Evolutionary conservation across 2,797 vertebrate genomes (phyloP), one percentile per base, ranked within the genome.

Genomic region (Lagocephalus sceleratus): DNA sequence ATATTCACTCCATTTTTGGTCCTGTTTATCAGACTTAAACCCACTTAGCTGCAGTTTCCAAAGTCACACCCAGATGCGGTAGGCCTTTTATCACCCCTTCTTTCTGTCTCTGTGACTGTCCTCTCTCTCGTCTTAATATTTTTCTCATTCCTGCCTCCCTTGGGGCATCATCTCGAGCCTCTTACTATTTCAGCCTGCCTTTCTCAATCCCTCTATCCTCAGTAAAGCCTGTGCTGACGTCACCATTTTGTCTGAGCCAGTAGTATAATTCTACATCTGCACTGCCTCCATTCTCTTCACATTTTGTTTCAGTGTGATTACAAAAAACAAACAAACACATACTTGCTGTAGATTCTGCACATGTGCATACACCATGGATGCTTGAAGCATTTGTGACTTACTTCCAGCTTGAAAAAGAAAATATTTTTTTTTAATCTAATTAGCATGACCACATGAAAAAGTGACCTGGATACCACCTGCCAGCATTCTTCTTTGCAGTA

Each of bases 371-470:
- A n/a, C n/a, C n/a, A n/a, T n/a, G n/a, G n/a, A n/a, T n/a, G n/a
- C n/a, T n/a, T n/a, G n/a, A n/a, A n/a, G n/a, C n/a, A n/a, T n/a
- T n/a, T n/a, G n/a, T n/a, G n/a, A n/a, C n/a, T n/a, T n/a, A n/a
- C n/a, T n/a, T n/a, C n/a, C n/a, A n/a, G n/a, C n/a, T n/a, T n/a
- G n/a, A n/a, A n/a, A n/a, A n/a, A n/a, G 76, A 76, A 81, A 87
- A 78, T 23, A 54, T 16, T 71, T 81, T 80, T 79, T 81, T 82
- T 78, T 62, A 25, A 25, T 1, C 5, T 75, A 91, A 85, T 87
- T 83, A 85, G 81, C 78, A 80, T 84, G 82, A 83, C 65, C 83
- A 83, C 83, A 84, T 85, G 77, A 85, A 90, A 85, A 87, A 76
- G 68, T 63, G 82, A 77, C 83, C 85, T 85, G 86, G 82, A 86